These are phyloP conservation scores for Acrocephalus kingi DNA, from an alignment of 2,113 vertebrate genomes.

Conservation along the genomic window DNA sequence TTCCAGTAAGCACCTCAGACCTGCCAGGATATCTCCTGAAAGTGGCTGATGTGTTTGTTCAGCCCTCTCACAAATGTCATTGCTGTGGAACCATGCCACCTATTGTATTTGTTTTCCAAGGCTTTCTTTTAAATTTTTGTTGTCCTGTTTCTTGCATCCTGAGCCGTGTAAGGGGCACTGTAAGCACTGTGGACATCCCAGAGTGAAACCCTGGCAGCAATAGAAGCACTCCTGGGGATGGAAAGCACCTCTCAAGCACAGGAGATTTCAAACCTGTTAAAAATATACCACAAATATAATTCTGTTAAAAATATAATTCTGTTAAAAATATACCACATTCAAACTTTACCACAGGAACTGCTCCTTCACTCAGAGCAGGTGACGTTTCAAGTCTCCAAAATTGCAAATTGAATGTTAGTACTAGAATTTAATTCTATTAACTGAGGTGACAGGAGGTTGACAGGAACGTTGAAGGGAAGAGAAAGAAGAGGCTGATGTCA, in stretches of 20 bases:
- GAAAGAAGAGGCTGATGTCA: not conserved
- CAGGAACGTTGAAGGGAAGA: not conserved
- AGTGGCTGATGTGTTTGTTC: not conserved
- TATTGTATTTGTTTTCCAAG: not conserved
- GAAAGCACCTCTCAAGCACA: not conserved
- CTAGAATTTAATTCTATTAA: not conserved
- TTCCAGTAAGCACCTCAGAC: not conserved
- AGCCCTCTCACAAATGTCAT: not conserved
- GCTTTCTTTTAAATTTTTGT: not conserved
- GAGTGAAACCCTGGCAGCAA: not conserved
- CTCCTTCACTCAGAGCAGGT: not conserved
- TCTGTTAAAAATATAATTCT: not conserved
- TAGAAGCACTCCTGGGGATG: not conserved
- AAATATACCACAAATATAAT: not conserved
- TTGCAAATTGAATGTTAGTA: not conserved
- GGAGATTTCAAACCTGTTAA: not conserved
- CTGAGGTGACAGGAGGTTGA: not conserved
- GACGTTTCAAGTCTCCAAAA: not conserved
- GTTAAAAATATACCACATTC: not conserved
- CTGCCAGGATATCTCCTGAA: not conserved
- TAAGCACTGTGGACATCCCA: not conserved
- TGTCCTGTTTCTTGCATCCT: not conserved
- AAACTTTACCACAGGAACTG: not conserved
- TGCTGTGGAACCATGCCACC: accelerated
- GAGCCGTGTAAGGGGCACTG: not conserved